Evolutionary conservation across 2,113 vertebrate species (phyloP), one percentile per base, ranked within the genome.

Genomic region (Aptenodytes forsteri): DNA sequence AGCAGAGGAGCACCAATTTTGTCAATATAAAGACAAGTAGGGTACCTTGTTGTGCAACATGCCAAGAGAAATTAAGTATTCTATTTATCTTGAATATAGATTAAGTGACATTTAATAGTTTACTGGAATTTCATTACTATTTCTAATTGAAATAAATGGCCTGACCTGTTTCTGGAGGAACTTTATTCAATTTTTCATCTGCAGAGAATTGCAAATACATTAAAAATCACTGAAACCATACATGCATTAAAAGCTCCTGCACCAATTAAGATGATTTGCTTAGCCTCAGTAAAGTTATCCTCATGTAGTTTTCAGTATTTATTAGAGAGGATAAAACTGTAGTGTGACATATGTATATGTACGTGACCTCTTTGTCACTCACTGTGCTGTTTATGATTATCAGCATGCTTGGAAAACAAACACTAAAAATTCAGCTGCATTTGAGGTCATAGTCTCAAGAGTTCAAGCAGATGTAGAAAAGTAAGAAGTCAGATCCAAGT

Each of bases 61-160:
- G 92, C 87, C 97, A 97, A 82, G 77, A 97, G 58, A 77, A 95
- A 97, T 97, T 96, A 98, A 75, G 47, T 59, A 80, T 75, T 82
- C 88, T 96, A 87, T 97, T 93, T 95, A 90, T 98, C 95, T 98
- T 69, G 27, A 86, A 90, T 84, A 94, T 91, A 97, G 96, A 96
- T 95, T 97, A 97, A 97, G 87, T 97, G 96, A 97, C 97, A 98
- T 96, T 97, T 98, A 97, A 97, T 97, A 97, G 94, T 97, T 98
- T 97, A 96, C 95, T 97, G 91, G 96, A 94, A 97, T 98, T 98
- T 97, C 94, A 96, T 98, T 98, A 98, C 95, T 58, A 87, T 95
- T 97, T 96, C 93, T 98, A 97, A 98, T 97, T 93, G 90, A 98
- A 98, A 97, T 96, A 97, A 98, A 97, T 98, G 92, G 76, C 91